Conservation (phyloP, 2,888 invertebrate genomes). For the Bimastos eiseni region DNA sequence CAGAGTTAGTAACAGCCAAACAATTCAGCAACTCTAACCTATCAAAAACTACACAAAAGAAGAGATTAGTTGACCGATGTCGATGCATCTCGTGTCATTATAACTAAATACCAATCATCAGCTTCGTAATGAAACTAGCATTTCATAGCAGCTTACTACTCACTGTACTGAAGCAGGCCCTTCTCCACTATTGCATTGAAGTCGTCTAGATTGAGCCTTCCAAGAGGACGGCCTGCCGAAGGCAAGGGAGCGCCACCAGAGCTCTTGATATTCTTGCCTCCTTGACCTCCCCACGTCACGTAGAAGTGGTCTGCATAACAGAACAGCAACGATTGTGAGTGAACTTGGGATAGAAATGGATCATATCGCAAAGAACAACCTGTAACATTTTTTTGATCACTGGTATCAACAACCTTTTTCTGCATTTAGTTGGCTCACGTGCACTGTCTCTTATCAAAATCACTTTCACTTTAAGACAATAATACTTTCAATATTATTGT, state of each 20-base stretch:
- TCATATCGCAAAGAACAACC: background rate
- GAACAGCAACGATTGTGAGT: background rate
- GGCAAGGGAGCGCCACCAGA: conserved; percentile 60
- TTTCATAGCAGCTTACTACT: conserved; percentile 38
- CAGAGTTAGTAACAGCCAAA: background rate
- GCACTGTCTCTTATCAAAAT: too few species aligned
- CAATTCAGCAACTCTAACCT: background rate
- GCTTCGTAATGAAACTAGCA: background rate
- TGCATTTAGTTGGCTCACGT: too few species aligned
- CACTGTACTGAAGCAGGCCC: conserved; percentile 60
- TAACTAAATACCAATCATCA: background rate
- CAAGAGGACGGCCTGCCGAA: conserved; percentile 62
- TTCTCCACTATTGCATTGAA: conserved; percentile 62
- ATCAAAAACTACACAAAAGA: background rate
- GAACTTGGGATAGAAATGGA: background rate
- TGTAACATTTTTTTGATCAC: background rate
- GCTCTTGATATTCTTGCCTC: conserved; percentile 28
- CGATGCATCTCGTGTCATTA: background rate
- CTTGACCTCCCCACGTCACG: conserved; percentile 61
- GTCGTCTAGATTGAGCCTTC: conserved; percentile 65
- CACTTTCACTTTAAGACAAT: too few species aligned
- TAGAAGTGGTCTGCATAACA: conserved; percentile 53
- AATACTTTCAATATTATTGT: too few species aligned
- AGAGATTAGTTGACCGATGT: background rate
- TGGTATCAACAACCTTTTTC: background rate